Percentiles rank a stretch among this genome's conserved stretches.
These are phyloP conservation scores for Silvanus unidentatus DNA, from an alignment of 2,888 invertebrate species.

Conservation along the genomic window DNA sequence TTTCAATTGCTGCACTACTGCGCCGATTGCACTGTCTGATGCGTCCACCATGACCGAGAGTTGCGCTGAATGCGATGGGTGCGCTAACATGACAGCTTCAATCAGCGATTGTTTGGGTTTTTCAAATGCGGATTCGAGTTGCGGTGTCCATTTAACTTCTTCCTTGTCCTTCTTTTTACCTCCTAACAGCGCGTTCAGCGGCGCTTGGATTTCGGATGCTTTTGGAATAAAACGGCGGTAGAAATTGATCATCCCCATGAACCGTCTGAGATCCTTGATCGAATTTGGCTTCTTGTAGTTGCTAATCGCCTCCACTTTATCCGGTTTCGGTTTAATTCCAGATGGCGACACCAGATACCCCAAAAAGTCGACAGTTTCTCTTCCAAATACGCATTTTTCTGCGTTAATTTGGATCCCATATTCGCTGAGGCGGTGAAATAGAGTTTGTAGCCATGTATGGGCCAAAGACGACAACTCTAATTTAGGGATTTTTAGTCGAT, in stretches of 20 bases:
- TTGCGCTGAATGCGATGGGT: too few relatives aligned
- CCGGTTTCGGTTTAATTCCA: slow-evolving; percentile 32
- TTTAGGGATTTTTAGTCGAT: too few relatives aligned
- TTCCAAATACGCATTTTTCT: slow-evolving; percentile 31
- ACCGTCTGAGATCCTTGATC: slow-evolving; percentile 11
- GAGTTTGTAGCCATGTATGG: too few relatives aligned
- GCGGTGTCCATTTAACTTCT: background rate
- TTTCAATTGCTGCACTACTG: background rate
- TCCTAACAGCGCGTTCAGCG: slow-evolving; percentile 7
- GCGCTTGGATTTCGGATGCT: slow-evolving; percentile 12
- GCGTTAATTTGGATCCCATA: slow-evolving; percentile 27
- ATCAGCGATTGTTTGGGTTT: background rate
- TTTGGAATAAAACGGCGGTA: slow-evolving; percentile 16
- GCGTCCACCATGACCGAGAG: background rate
- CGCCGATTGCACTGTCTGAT: background rate
- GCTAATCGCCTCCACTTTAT: slow-evolving; percentile 31
- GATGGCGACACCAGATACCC: slow-evolving; percentile 21
- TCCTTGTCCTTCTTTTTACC: background rate
- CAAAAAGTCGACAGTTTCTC: slow-evolving; percentile 23
- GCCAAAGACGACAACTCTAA: too few relatives aligned
- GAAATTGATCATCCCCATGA: slow-evolving; percentile 20
- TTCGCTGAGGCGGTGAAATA: slow-evolving; percentile 23
- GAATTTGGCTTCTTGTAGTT: slow-evolving; percentile 18
- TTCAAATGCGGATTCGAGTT: background rate
- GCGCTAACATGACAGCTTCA: too few relatives aligned